Conservation (phyloP, 2,797 vertebrate genomes). For the Acridotheres tristis region DNA sequence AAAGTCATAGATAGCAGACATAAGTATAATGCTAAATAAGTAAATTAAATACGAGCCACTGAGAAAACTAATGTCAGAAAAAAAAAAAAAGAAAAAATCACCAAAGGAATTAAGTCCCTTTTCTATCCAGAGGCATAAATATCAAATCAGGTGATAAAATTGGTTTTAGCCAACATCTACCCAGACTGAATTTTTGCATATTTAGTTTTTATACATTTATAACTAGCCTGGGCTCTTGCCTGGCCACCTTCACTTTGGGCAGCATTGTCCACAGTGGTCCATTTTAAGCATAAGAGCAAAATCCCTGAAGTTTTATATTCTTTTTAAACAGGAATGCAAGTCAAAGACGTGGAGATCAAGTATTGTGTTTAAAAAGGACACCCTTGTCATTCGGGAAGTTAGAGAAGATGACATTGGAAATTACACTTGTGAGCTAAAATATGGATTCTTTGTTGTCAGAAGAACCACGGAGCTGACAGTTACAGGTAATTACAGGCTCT, state of each 20-base stretch:
- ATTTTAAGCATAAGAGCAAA: not conserved
- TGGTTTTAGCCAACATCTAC: not conserved
- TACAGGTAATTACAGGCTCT: slow-evolving; percentile 83
- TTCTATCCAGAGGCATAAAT: not conserved
- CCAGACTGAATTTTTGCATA: not conserved
- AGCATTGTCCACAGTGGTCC: not conserved
- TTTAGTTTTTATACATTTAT: not conserved
- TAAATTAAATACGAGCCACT: not conserved
- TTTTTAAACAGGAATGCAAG: slow-evolving; percentile 88
- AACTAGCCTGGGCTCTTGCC: not conserved
- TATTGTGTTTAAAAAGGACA: slow-evolving; percentile 88
- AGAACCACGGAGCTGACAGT: slow-evolving; percentile 94
- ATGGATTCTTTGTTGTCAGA: slow-evolving; percentile 90
- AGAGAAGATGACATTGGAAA: slow-evolving; percentile 98
- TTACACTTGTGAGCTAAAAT: slow-evolving; percentile 96
- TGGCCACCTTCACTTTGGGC: not conserved
- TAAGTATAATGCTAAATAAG: not conserved
- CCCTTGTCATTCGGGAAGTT: slow-evolving; percentile 91
- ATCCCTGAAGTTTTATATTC: slow-evolving; percentile 14
- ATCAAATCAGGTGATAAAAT: not conserved
- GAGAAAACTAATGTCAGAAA: not conserved
- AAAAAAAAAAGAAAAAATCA: not conserved
- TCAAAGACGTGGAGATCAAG: slow-evolving; percentile 90
- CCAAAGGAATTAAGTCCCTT: not conserved
- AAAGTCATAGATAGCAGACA: not conserved